Percentiles rank a stretch among this genome's conserved stretches.
Conservation (phyloP, 2,888 invertebrate genomes). For the Dastarcus helophoroides region DNA sequence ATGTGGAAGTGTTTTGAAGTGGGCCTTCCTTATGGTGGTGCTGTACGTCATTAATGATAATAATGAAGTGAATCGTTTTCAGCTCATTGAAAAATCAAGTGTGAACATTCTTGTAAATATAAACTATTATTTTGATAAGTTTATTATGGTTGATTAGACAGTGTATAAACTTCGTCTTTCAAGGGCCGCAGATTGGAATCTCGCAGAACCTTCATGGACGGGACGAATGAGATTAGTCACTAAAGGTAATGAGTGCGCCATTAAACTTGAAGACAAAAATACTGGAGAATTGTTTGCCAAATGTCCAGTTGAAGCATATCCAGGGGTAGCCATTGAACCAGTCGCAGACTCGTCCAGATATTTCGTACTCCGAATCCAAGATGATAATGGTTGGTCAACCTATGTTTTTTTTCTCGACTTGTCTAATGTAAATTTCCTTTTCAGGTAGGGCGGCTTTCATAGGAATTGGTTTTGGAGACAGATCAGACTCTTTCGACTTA, state of each 20-base stretch:
- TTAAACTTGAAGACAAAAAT: slow-evolving; percentile 93
- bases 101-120: too few species aligned
- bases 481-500: slow-evolving; percentile 97
- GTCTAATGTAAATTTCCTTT: slow-evolving; percentile 14
- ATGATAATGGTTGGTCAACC: slow-evolving; percentile 77
- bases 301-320: slow-evolving; percentile 92
- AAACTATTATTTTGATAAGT: too few species aligned
- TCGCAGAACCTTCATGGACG: slow-evolving; percentile 97
- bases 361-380: slow-evolving; percentile 90
- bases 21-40: too few species aligned
- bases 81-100: too few species aligned
- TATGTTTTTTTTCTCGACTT: too few species aligned
- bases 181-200: slow-evolving; percentile 98
- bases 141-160: too few species aligned
- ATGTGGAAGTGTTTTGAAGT: too few species aligned
- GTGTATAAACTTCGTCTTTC: background rate
- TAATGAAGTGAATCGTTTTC: too few species aligned
- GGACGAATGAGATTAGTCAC: slow-evolving; percentile 89
- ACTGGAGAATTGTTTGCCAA: slow-evolving; percentile 92
- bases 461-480: slow-evolving; percentile 93
- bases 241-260: slow-evolving; percentile 72
- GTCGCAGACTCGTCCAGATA: slow-evolving; percentile 97
- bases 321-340: slow-evolving; percentile 87
- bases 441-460: slow-evolving; percentile 81
- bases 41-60: too few species aligned